Base-by-base conservation (phyloP, 1,140 invertebrate genomes). In the Zaprionus ornatus region DNA sequence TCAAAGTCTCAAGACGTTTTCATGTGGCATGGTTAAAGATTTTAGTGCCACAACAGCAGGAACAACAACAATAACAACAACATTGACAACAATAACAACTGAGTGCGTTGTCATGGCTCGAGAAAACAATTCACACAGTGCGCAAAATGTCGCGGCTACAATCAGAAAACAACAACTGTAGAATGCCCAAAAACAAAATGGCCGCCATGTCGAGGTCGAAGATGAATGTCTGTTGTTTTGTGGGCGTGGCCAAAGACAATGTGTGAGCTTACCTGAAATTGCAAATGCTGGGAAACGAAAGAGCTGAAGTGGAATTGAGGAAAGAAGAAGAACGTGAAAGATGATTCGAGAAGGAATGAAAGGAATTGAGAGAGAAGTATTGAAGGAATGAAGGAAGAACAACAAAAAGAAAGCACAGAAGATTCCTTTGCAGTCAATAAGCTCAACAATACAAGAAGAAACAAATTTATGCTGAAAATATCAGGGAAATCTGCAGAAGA, bases 21-120 rank as follows among this genome's bases (percentile, higher is more conserved):
- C 77, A 83, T 87, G 83, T 84, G 83, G 80, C 84, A 83, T 78
- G 83, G 80, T 84, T 88, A 88, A 87, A 87, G 85, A 87, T 87
- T 86, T 83, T 80, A 77, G 63, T 83, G 83, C 73, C 84, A 88
- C 73, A 77, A 54, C 69, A 72, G 27, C 54, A 59, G 59, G 25
- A 56, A 13, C 27, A 60, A 15, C 61, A 59, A n/a, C 42, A 50
- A 29, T n/a, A 71, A n/a, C 23, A 50, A 13, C 52, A 63, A 15
- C 21, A 7, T 13, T 19, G 1, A 54, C 10, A 45, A 56, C 35
- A 29, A 27, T 15, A 29, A 32, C 32, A 54, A 57, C 61, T 64
- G 42, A 68, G 64, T 64, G 32, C 21, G 37, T 62, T 69, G 56
- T 61, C 64, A 29, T 64, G 72, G 69, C 62, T 63, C 7, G 6